A percentile compares a stretch with the other conserved stretches of the same genome.
These are phyloP conservation scores for Coendou prehensilis DNA, from an alignment of 2,797 vertebrate genomes.

Conservation along the genomic window DNA sequence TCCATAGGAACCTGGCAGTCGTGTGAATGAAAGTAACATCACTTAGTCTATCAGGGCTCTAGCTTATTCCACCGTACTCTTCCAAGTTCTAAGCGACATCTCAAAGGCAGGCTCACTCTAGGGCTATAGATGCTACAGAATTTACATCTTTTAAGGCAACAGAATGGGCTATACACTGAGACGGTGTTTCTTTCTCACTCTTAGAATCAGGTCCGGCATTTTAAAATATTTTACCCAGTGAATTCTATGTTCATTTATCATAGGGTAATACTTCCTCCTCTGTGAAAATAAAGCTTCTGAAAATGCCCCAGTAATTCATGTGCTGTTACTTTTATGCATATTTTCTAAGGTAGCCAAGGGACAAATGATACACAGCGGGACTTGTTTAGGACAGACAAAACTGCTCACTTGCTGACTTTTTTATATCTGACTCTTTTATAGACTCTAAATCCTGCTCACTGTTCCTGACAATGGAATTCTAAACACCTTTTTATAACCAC, in stretches of 20 bases:
- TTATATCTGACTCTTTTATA: not conserved
- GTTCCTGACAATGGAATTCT: not conserved
- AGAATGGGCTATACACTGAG: not conserved
- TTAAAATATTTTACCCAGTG: not conserved
- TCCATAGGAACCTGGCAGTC: not conserved
- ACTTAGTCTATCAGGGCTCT: not conserved
- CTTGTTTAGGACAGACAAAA: not conserved
- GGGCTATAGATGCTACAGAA: not conserved
- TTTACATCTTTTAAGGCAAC: not conserved
- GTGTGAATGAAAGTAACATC: not conserved
- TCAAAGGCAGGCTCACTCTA: not conserved
- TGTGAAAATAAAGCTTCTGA: slow-evolving; percentile 27
- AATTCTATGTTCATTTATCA: slow-evolving; percentile 22
- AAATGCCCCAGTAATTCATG: slow-evolving; percentile 17
- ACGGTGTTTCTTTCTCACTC: not conserved
- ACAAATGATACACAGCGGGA: not conserved
- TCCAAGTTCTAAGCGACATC: not conserved
- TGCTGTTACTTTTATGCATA: not conserved
- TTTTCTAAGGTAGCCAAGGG: slow-evolving; percentile 32
- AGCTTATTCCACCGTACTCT: not conserved
- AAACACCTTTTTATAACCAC: not conserved
- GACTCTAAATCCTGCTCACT: not conserved
- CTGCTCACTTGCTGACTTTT: not conserved
- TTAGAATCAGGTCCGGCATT: not conserved
- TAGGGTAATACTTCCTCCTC: not conserved